Evolutionary conservation across 2,888 invertebrate species (phyloP).

Genomic region (Calliphora vomitoria): DNA sequence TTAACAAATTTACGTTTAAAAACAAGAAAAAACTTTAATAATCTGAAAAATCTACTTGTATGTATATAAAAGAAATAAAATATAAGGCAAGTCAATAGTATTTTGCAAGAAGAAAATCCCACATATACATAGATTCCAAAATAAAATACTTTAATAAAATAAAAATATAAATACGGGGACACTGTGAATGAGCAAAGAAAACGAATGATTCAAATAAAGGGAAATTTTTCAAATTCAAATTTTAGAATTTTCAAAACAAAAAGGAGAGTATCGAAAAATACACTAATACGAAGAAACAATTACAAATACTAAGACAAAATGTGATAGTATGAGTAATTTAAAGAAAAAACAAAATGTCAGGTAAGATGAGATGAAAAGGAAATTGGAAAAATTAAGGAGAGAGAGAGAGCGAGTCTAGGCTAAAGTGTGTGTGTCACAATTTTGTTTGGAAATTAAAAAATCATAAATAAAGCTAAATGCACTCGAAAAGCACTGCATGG

Average conservation of each 20-base stretch:
- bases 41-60: conserved; percentile 30
- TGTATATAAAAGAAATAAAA: conserved; percentile 25
- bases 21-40: conserved; percentile 3
- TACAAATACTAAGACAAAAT: conserved; percentile 58
- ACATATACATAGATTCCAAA: conserved; percentile 65
- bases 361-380: conserved; percentile 74
- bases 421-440: neutral
- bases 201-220: conserved; percentile 72
- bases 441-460: neutral
- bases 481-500: conserved; percentile 30
- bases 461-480: conserved; percentile 37
- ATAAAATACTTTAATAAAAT: conserved; percentile 67
- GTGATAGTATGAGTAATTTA: conserved; percentile 5
- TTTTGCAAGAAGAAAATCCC: conserved; percentile 71
- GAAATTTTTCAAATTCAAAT: conserved; percentile 67
- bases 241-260: conserved; percentile 38
- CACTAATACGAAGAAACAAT: conserved; percentile 29
- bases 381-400: conserved; percentile 55
- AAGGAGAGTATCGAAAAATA: conserved; percentile 35
- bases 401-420: neutral
- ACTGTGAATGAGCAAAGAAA: conserved; percentile 42
- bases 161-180: conserved; percentile 63
- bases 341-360: conserved; percentile 50
- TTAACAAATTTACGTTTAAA: conserved; percentile 38
- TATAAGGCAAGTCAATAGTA: conserved; percentile 29